These are phyloP conservation scores for Meloe dianella DNA, from an alignment of 2,888 invertebrate species.

Conservation along the genomic window DNA sequence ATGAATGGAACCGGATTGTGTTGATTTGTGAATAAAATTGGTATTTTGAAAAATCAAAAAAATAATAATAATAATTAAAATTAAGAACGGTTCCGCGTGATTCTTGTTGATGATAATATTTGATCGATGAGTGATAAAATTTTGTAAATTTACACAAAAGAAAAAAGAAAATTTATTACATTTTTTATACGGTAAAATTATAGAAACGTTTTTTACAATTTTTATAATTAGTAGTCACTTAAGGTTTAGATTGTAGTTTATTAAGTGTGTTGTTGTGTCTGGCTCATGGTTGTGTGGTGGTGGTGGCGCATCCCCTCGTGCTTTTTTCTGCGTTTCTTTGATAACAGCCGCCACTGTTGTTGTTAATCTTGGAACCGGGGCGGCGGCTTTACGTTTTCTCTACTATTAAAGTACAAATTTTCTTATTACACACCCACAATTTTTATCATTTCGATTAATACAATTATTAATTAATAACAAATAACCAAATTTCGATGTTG, in stretches of 20 bases:
- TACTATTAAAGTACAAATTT: slow-evolving; percentile 59
- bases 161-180: background rate
- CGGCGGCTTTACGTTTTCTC: slow-evolving; percentile 45
- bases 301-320: too few species aligned
- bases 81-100: slow-evolving; percentile 30
- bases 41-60: background rate
- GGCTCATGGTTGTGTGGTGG: slow-evolving; percentile 54
- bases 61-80: slow-evolving; percentile 13
- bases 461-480: slow-evolving; percentile 35
- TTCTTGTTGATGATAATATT: slow-evolving; percentile 11
- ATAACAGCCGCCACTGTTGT: slow-evolving; percentile 42
- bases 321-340: slow-evolving; percentile 50
- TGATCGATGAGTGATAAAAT: slow-evolving; percentile 26
- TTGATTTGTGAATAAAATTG: too few species aligned
- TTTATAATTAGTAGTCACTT: slow-evolving; percentile 22
- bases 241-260: slow-evolving; percentile 30
- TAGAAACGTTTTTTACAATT: slow-evolving; percentile 28
- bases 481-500: slow-evolving; percentile 57
- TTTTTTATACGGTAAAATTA: slow-evolving; percentile 43
- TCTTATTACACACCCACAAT: slow-evolving; percentile 44
- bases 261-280: slow-evolving; percentile 15
- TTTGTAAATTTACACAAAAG: background rate
- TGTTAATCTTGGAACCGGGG: slow-evolving; percentile 20
- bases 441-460: slow-evolving; percentile 33
- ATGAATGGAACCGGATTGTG: slow-evolving; percentile 23